Conservation (phyloP, 2,888 invertebrate genomes). For the Callosobruchus maculatus region DNA sequence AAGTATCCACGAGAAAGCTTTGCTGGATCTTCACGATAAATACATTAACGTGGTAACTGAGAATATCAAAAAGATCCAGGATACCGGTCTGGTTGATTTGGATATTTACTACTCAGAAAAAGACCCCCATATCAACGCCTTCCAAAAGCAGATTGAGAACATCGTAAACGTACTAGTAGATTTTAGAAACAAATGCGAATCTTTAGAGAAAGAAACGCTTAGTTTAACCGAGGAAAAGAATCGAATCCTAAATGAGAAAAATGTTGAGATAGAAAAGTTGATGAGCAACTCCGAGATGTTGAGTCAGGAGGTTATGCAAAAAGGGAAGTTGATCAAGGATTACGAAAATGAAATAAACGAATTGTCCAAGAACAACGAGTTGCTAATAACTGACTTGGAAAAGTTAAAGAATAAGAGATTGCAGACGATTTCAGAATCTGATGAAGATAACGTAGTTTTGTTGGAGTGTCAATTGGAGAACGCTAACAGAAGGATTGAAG, state of each 20-base stretch:
- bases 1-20: constrained; percentile 10
- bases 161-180: constrained; percentile 56
- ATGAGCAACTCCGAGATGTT: constrained; percentile 42
- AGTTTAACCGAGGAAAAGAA: constrained; percentile 54
- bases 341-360: constrained; percentile 60
- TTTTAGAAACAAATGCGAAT: constrained; percentile 58
- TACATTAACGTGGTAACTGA: constrained; percentile 36
- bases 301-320: constrained; percentile 41
- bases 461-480: constrained; percentile 63
- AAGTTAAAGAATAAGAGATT: constrained; percentile 61
- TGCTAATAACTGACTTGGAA: constrained; percentile 63
- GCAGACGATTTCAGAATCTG: constrained; percentile 69
- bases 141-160: constrained; percentile 51
- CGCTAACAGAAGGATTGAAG: constrained; percentile 41
- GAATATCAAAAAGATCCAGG: constrained; percentile 32
- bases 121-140: constrained; percentile 34
- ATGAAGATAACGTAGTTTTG: constrained; percentile 64
- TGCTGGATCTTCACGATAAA: constrained; percentile 28
- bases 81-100: constrained; percentile 22
- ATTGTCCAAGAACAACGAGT: constrained; percentile 68
- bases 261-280: constrained; percentile 45
- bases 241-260: constrained; percentile 40
- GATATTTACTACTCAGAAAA: constrained; percentile 21
- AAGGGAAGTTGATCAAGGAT: constrained; percentile 48
- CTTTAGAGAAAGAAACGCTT: constrained; percentile 49